Evolutionary conservation across 2,797 vertebrate genomes (phyloP).

Genomic region (Ispidina picta): DNA sequence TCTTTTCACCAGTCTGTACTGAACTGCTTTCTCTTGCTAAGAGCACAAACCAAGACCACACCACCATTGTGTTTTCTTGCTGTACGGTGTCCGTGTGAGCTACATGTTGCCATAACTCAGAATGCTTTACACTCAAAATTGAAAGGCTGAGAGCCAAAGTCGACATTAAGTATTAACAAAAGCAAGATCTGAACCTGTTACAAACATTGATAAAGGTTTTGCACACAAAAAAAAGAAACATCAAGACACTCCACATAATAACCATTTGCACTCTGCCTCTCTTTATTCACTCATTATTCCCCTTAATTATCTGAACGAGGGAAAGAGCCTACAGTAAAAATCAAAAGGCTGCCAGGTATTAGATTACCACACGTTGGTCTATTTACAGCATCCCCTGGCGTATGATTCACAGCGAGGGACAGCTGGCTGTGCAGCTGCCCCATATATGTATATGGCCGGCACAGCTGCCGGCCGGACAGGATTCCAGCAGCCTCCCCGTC

Average conservation of each 20-base stretch:
- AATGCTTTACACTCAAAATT: neutral
- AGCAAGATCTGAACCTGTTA: neutral
- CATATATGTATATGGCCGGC: slow-evolving; percentile 86
- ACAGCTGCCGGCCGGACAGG: slow-evolving; percentile 92
- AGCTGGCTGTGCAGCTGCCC: slow-evolving; percentile 96
- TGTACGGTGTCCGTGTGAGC: neutral
- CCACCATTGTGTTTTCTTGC: neutral
- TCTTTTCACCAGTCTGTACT: neutral
- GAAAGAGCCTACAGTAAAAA: slow-evolving; percentile 63
- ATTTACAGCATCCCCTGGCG: slow-evolving; percentile 91
- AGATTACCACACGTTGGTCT: slow-evolving; percentile 90
- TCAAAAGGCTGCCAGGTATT: slow-evolving; percentile 85
- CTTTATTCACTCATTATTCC: slow-evolving; percentile 32
- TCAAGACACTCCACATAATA: accelerated
- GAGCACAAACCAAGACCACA: neutral
- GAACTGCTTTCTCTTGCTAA: neutral
- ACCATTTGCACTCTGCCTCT: neutral
- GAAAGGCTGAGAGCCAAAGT: neutral
- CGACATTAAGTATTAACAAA: neutral
- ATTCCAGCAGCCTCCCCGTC: slow-evolving; percentile 86
- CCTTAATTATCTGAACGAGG: slow-evolving; percentile 43
- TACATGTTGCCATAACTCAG: neutral
- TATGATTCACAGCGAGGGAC: slow-evolving; percentile 90
- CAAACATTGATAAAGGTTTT: neutral
- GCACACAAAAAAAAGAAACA: neutral